Evolutionary conservation across 2,888 invertebrate genomes (phyloP), one percentile per base, ranked within the genome.

Genomic region (Ophonus ardosiacus): DNA sequence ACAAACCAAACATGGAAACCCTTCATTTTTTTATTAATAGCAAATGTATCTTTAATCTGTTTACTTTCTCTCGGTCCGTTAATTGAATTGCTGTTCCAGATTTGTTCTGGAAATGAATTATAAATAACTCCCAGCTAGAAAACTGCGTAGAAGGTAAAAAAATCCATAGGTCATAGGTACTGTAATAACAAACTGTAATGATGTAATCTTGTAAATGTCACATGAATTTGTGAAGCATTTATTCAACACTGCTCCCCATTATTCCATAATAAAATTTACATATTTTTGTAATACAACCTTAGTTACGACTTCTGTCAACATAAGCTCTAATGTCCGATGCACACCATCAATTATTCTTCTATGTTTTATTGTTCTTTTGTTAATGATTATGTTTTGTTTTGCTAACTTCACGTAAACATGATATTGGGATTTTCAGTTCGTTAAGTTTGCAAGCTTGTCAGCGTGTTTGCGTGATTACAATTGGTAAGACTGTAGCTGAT

Each of bases 201-300:
- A 65, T 38, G 24, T 61, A 61, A 68, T 68, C 24, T 31, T 31
- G 31, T 68, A 68, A 68, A 68, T 68, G 68, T 68, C 68, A 68
- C 24, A 68, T 68, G 31, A 38, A 68, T 38, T 10, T 68, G 13
- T 24, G 24, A 15, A 31, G 31, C 68, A 24, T 68, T 68, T 38
- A 8, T 68, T 68, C n/a, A 38, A 1, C n/a, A 5, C 6, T 68
- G 31, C 15, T 24, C 7, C 2, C 40, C 74, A 51, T 74, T 74
- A 74, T 51, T 51, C 43, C 51, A 18, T 74, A 1, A 21, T 15
- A 74, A 74, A 18, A 74, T 74, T 74, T 74, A 74, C 74, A 74
- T 74, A 74, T 74, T 74, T 56, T 74, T 51, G 24, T 17, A 74
- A 74, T 74, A 74, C 17, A 74, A 74, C 7, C 74, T 51, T 8